Evolutionary conservation across 2,888 invertebrate genomes (phyloP).

Genomic region (Acronicta leporina): DNA sequence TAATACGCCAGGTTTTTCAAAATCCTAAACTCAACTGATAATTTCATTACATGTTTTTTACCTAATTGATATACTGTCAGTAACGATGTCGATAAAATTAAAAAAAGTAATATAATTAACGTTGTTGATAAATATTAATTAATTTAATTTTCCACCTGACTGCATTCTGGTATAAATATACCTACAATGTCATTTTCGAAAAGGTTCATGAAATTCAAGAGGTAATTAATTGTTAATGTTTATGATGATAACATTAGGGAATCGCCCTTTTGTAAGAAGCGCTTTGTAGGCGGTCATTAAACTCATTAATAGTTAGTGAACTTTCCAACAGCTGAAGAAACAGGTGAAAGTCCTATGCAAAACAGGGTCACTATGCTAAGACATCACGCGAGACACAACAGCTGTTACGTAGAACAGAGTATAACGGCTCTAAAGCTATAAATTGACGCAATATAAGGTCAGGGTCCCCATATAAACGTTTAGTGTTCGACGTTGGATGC

Average conservation of each 20-base stretch:
- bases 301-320: constrained; percentile 58
- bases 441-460: constrained; percentile 88
- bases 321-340: constrained; percentile 65
- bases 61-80: background rate
- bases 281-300: constrained; percentile 43
- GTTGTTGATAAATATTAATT: constrained; percentile 21
- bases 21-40: too few relatives aligned
- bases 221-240: constrained; percentile 33
- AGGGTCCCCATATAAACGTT: constrained; percentile 87
- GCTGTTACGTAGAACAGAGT: constrained; percentile 86
- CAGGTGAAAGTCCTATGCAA: constrained; percentile 80
- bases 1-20: too few relatives aligned
- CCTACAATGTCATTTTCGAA: constrained; percentile 3
- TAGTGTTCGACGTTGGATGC: constrained; percentile 82
- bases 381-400: constrained; percentile 76
- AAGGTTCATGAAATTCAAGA: constrained; percentile 38
- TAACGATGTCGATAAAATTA: background rate
- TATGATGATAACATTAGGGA: constrained; percentile 43
- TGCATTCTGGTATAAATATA: background rate
- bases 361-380: constrained; percentile 78
- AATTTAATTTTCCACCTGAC: constrained; percentile 2
- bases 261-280: constrained; percentile 30
- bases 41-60: background rate
- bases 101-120: background rate
- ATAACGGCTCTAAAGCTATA: constrained; percentile 84